Evolutionary conservation across 1,140 invertebrate genomes (phyloP).

Genomic region (Rhyzopertha dominica): DNA sequence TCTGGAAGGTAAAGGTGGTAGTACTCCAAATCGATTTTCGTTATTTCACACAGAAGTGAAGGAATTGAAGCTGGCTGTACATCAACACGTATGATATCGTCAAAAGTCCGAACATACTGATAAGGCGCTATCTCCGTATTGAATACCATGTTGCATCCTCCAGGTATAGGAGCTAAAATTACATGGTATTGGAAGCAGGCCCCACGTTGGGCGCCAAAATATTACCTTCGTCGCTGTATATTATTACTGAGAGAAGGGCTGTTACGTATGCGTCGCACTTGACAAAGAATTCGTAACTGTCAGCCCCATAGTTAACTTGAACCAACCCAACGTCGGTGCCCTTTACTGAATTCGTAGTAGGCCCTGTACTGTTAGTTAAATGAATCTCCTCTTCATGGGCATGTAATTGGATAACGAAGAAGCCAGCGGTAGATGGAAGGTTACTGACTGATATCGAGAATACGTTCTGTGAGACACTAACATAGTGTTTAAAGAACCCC

Average conservation of each 20-base stretch:
- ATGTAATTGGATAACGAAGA: conserved; percentile 65
- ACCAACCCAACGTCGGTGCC: conserved; percentile 63
- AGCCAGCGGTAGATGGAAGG: conserved; percentile 48
- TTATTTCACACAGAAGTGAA: conserved; percentile 38
- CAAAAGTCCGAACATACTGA: conserved; percentile 49
- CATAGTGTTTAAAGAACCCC: too few species aligned
- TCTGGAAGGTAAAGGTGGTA: conserved; percentile 62
- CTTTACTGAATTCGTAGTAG: conserved; percentile 38
- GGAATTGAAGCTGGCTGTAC: conserved; percentile 52
- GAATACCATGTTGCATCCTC: conserved; percentile 71
- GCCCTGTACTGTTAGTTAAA: conserved; percentile 50
- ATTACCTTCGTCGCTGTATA: conserved; percentile 54
- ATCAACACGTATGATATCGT: conserved; percentile 55
- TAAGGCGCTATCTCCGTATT: conserved; percentile 61
- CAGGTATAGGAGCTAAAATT: conserved; percentile 65
- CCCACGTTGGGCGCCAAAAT: conserved; percentile 3
- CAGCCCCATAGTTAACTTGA: conserved; percentile 34
- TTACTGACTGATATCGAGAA: too few species aligned
- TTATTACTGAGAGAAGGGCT: conserved; percentile 50
- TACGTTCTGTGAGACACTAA: too few species aligned
- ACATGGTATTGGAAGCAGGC: conserved; percentile 2
- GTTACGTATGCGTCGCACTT: conserved; percentile 35
- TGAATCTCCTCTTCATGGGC: conserved; percentile 56
- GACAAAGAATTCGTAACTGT: conserved; percentile 40
- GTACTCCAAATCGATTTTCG: conserved; percentile 50